These are phyloP conservation scores for Microhierax caerulescens DNA, from an alignment of 2,797 vertebrate species.

Conservation along the genomic window DNA sequence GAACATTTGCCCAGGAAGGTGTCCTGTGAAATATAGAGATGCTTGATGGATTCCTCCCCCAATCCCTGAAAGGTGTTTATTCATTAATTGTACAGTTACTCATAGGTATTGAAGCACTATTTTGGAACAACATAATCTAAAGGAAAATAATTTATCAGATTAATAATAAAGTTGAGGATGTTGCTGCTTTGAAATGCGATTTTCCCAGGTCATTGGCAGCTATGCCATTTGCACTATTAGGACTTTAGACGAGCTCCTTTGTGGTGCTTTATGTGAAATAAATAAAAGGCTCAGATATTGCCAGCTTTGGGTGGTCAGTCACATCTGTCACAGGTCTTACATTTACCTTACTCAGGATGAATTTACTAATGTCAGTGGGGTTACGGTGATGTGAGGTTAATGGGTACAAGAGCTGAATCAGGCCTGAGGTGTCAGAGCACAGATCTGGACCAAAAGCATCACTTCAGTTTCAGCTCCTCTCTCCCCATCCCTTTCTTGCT, in stretches of 20 bases:
- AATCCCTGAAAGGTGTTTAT: neutral
- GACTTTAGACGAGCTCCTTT: neutral
- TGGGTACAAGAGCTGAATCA: neutral
- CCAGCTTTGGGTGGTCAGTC: neutral
- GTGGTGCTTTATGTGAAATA: neutral
- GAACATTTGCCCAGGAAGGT: neutral
- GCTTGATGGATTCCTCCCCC: rapidly evolving
- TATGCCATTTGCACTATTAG: neutral
- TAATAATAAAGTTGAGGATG: neutral
- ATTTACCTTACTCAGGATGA: neutral
- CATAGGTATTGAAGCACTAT: neutral
- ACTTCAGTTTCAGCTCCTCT: neutral
- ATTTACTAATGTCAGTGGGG: neutral
- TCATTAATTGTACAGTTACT: neutral
- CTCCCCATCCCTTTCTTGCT: neutral
- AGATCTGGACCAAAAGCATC: neutral
- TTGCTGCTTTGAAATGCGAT: neutral
- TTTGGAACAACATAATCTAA: neutral
- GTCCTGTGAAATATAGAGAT: neutral
- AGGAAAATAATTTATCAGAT: neutral
- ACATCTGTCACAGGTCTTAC: neutral
- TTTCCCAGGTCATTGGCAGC: neutral
- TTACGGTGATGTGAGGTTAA: neutral
- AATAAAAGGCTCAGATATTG: neutral
- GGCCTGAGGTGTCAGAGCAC: neutral